These are phyloP conservation scores for Meloidogyne chitwoodi DNA, from an alignment of 1,140 invertebrate species.

Conservation along the genomic window DNA sequence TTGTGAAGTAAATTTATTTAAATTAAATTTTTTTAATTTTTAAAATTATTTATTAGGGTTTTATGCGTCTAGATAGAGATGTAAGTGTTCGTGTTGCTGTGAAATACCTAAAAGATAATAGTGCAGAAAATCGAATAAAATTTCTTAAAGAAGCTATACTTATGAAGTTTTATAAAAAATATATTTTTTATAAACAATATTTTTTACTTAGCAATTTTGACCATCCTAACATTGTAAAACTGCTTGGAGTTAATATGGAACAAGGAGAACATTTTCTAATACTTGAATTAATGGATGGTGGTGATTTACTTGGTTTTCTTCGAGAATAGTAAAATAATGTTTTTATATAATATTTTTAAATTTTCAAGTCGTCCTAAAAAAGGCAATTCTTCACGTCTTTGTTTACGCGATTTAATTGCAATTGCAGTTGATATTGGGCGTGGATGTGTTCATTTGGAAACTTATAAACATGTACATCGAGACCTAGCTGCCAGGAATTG, in stretches of 20 bases:
- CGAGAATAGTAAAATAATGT: constrained; percentile 61
- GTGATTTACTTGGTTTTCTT: constrained; percentile 84
- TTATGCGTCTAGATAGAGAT: constrained; percentile 50
- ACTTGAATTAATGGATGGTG: constrained; percentile 92
- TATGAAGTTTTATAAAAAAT: constrained; percentile 69
- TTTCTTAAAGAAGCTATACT: constrained; percentile 92
- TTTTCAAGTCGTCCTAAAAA: neutral
- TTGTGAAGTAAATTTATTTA: constrained; percentile 73
- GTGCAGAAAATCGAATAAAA: constrained; percentile 90
- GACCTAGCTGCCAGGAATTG: constrained; percentile 72
- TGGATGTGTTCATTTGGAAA: constrained; percentile 69
- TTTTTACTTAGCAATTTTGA: constrained; percentile 73
- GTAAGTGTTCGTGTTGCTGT: constrained; percentile 72
- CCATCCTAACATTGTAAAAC: constrained; percentile 84
- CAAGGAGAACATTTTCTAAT: constrained; percentile 76
- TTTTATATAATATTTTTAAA: neutral
- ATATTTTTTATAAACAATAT: neutral
- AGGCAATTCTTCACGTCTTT: constrained; percentile 63
- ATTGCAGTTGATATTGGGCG: constrained; percentile 91
- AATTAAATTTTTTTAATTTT: constrained; percentile 36
- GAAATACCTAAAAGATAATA: constrained; percentile 72
- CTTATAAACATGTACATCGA: constrained; percentile 86
- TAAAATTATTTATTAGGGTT: neutral
- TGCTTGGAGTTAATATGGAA: constrained; percentile 88
- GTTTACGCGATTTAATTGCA: constrained; percentile 75